These are phyloP conservation scores for Gymnobelideus leadbeateri DNA, from an alignment of 2,113 vertebrate species.

Conservation along the genomic window DNA sequence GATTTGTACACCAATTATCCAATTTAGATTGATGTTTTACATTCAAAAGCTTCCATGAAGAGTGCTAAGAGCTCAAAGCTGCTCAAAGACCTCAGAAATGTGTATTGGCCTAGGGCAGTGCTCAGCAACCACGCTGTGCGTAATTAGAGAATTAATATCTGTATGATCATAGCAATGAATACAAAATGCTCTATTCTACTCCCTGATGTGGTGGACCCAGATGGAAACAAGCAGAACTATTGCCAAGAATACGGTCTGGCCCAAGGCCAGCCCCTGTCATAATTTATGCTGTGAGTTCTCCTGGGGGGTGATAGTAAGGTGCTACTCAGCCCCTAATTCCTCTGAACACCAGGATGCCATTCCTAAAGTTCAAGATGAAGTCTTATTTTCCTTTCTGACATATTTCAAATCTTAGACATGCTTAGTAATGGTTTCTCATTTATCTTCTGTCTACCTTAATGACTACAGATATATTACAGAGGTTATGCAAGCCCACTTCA, in stretches of 20 bases:
- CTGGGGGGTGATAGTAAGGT: not conserved
- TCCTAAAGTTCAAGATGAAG: not conserved
- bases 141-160: not conserved
- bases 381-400: not conserved
- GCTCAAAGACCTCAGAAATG: not conserved
- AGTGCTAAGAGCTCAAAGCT: not conserved
- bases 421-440: not conserved
- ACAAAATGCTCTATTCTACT: not conserved
- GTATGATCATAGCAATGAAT: not conserved
- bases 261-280: not conserved
- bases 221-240: not conserved
- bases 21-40: not conserved
- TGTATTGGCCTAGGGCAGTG: not conserved
- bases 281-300: slow-evolving; percentile 5
- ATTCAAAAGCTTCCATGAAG: not conserved
- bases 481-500: not conserved
- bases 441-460: not conserved
- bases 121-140: not conserved
- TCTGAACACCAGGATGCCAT: not conserved
- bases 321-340: not conserved
- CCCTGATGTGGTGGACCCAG: not conserved
- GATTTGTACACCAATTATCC: not conserved
- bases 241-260: not conserved
- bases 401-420: not conserved
- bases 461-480: not conserved